These are phyloP conservation scores for Catalaphyllia jardinei DNA, from an alignment of 64 coral and sea anemone species.

Conservation along the genomic window DNA sequence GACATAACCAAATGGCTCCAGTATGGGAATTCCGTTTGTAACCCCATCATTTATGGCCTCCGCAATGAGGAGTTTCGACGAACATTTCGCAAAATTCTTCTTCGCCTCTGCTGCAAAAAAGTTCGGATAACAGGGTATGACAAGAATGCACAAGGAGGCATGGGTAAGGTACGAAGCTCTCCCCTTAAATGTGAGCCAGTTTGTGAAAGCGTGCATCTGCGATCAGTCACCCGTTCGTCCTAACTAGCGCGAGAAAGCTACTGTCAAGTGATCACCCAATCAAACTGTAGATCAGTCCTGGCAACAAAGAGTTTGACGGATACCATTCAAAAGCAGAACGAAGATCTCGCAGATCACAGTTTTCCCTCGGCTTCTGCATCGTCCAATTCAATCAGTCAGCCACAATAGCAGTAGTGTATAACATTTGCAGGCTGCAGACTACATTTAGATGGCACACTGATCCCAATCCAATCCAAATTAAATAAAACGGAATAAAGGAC, in stretches of 20 bases:
- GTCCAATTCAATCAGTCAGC: neutral
- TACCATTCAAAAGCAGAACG: conserved; percentile 17
- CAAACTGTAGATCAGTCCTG: neutral
- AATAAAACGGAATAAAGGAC: no score
- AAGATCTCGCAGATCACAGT: neutral
- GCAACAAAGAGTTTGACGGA: conserved; percentile 20
- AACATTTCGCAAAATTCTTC: conserved; percentile 74
- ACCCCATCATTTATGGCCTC: conserved; percentile 76
- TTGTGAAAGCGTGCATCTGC: conserved; percentile 46
- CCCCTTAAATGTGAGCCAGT: conserved; percentile 40
- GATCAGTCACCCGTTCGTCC: conserved; percentile 52
- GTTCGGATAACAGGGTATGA: conserved; percentile 47
- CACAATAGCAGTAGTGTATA: neutral
- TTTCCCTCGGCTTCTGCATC: neutral
- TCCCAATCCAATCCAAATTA: no score
- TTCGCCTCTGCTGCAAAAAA: conserved; percentile 51
- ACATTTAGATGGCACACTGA: no score
- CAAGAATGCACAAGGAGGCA: conserved; percentile 12
- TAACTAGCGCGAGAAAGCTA: conserved; percentile 52
- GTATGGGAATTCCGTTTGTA: conserved; percentile 78
- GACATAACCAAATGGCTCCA: conserved; percentile 60
- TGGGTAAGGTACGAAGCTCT: neutral
- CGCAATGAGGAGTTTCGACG: conserved; percentile 73
- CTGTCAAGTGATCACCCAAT: conserved; percentile 30
- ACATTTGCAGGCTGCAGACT: no score